phyloP scores from a whole-genome alignment of 2,113 vertebrate genomes.

The Petaurus breviceps region DNA sequence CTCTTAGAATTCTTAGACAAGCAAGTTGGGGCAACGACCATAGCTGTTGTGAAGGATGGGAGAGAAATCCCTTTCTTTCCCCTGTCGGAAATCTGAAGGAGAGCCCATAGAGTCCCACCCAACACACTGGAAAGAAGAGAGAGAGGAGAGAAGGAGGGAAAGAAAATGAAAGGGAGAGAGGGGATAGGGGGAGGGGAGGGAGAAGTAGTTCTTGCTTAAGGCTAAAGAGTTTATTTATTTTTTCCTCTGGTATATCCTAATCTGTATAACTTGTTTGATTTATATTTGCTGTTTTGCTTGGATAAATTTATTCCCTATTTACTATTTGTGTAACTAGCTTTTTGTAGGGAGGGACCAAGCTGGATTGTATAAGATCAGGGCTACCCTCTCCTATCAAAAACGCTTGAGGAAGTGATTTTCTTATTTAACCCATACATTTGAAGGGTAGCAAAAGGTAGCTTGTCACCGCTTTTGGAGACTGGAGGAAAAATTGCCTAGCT shows the following conservation, averaged over 20 bases:
- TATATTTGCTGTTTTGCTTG: not conserved
- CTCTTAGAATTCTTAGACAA: too few species aligned
- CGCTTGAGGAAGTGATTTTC: not conserved
- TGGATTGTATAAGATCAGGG: not conserved
- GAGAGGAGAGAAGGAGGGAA: not conserved
- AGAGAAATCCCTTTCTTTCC: not conserved
- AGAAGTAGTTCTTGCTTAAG: not conserved
- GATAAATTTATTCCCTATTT: not conserved
- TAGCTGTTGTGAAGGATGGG: not conserved
- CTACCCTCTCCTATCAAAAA: not conserved
- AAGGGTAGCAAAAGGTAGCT: not conserved
- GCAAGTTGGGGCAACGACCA: too few species aligned
- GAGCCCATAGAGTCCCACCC: too few species aligned
- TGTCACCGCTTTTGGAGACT: not conserved
- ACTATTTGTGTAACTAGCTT: not conserved
- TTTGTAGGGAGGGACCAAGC: not conserved
- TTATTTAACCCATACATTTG: not conserved
- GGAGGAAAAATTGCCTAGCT: not conserved
- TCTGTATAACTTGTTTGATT: not conserved
- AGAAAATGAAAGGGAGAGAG: not conserved
- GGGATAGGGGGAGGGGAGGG: accelerated
- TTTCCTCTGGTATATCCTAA: not conserved
- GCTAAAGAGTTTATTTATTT: not conserved
- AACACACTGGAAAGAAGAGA: too few species aligned
- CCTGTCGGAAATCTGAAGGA: too few species aligned